Conservation (phyloP, 1,140 invertebrate genomes). For the Drosophila bifasciata region DNA sequence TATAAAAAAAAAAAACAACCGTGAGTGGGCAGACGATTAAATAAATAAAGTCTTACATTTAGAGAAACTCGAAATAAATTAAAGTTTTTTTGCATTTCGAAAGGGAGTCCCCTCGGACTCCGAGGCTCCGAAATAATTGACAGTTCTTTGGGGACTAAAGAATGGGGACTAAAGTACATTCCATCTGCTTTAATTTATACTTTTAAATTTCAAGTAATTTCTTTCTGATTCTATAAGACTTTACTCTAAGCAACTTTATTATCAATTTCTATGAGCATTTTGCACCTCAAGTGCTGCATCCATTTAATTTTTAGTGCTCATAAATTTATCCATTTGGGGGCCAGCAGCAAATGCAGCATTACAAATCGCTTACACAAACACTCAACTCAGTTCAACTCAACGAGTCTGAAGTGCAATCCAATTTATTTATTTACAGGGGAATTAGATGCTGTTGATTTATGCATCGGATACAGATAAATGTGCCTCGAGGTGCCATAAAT, state of each 20-base stretch:
- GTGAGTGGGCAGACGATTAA: constrained; percentile 64
- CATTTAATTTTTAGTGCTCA: constrained; percentile 5
- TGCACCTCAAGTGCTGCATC: background rate
- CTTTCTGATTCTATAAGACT: too few species aligned
- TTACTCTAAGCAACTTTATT: too few species aligned
- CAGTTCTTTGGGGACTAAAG: background rate
- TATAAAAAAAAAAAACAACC: too few species aligned
- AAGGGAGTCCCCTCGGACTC: too few species aligned
- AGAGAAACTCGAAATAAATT: constrained; percentile 55
- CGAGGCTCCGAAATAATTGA: constrained; percentile 14
- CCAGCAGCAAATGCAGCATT: constrained; percentile 46
- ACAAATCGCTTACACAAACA: constrained; percentile 7
- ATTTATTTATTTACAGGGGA: constrained; percentile 34
- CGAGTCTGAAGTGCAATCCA: constrained; percentile 25
- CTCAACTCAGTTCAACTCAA: background rate
- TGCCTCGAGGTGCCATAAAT: constrained; percentile 56
- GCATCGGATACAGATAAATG: constrained; percentile 45
- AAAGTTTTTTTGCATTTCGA: background rate
- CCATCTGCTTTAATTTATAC: too few species aligned
- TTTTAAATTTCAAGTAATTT: too few species aligned
- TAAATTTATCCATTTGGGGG: constrained; percentile 47
- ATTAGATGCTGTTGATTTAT: constrained; percentile 50
- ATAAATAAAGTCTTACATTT: constrained; percentile 79
- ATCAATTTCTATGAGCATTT: background rate
- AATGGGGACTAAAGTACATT: background rate